A percentile compares a stretch with the other conserved stretches of the same genome.
These are phyloP conservation scores for Kryphioiulus occultus DNA, from an alignment of 2,888 invertebrate species.

Conservation along the genomic window DNA sequence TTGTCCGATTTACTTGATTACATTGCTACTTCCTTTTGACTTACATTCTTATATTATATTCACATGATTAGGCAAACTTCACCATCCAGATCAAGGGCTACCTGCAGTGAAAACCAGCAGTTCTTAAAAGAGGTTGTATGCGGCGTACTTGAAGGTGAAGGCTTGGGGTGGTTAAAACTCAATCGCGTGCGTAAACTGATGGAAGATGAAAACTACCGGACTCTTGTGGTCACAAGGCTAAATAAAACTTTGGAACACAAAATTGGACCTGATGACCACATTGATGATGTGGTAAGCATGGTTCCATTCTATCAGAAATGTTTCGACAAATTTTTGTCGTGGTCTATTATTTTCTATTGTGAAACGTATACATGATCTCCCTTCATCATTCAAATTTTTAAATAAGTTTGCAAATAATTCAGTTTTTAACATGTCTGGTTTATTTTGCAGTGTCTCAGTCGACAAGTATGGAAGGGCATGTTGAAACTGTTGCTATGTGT, in stretches of 20 bases:
- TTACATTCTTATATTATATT: not conserved
- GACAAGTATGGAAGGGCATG: conserved; percentile 96
- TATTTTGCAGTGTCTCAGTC: conserved; percentile 78
- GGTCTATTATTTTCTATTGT: too few species aligned
- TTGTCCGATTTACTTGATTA: not conserved
- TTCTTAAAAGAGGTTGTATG: conserved; percentile 90
- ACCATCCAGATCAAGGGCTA: conserved; percentile 48
- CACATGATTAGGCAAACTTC: conserved; percentile 45
- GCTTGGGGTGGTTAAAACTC: conserved; percentile 95
- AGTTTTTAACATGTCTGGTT: conserved; percentile 44
- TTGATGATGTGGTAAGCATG: conserved; percentile 90
- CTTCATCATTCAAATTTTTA: too few species aligned
- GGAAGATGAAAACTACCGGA: conserved; percentile 98
- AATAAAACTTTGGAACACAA: conserved; percentile 93
- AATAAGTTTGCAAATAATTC: too few species aligned
- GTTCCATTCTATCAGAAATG: not conserved
- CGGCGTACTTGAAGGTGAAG: conserved; percentile 88
- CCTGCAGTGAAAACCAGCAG: conserved; percentile 81
- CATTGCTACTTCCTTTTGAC: not conserved
- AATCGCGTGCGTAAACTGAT: conserved; percentile 92
- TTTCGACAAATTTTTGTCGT: too few species aligned
- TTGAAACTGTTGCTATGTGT: conserved; percentile 89
- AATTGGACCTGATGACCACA: conserved; percentile 93
- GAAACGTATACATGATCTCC: too few species aligned
- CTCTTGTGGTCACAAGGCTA: conserved; percentile 91